Percentiles rank a stretch among this genome's conserved stretches.
Evolutionary conservation across 2,888 invertebrate species (phyloP).

Genomic region (Drosophila buzzatii): DNA sequence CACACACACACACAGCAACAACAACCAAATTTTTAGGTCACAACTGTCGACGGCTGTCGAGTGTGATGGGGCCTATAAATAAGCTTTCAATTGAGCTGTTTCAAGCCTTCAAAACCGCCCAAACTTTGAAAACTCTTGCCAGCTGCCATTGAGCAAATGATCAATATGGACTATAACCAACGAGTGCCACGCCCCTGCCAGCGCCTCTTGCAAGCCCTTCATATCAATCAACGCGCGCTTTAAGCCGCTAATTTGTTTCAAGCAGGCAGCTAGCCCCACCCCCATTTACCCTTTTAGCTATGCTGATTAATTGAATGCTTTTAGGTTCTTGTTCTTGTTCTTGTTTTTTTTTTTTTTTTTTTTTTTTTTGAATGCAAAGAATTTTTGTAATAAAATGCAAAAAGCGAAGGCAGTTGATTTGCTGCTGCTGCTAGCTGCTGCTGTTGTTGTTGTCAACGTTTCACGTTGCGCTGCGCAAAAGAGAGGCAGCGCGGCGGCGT

Average conservation of each 20-base stretch:
- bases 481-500: constrained; percentile 33
- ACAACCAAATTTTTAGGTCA: constrained; percentile 49
- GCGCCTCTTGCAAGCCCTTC: constrained; percentile 45
- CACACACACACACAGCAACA: not conserved
- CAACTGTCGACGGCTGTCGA: constrained; percentile 58
- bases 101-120: not conserved
- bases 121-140: constrained; percentile 35
- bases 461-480: constrained; percentile 60
- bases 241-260: constrained; percentile 69
- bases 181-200: not conserved
- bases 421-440: constrained; percentile 16
- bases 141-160: constrained; percentile 70
- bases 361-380: constrained; percentile 46
- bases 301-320: constrained; percentile 61
- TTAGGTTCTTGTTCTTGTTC: constrained; percentile 29
- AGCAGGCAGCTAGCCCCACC: not conserved
- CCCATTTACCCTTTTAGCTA: not conserved
- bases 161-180: constrained; percentile 23
- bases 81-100: constrained; percentile 73
- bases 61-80: constrained; percentile 60
- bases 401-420: constrained; percentile 38
- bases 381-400: constrained; percentile 65
- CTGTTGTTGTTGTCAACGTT: constrained; percentile 59
- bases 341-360: constrained; percentile 9
- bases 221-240: constrained; percentile 71